These are phyloP conservation scores for Odontamblyopus rebecca DNA, from an alignment of 2,797 vertebrate genomes.

Conservation along the genomic window DNA sequence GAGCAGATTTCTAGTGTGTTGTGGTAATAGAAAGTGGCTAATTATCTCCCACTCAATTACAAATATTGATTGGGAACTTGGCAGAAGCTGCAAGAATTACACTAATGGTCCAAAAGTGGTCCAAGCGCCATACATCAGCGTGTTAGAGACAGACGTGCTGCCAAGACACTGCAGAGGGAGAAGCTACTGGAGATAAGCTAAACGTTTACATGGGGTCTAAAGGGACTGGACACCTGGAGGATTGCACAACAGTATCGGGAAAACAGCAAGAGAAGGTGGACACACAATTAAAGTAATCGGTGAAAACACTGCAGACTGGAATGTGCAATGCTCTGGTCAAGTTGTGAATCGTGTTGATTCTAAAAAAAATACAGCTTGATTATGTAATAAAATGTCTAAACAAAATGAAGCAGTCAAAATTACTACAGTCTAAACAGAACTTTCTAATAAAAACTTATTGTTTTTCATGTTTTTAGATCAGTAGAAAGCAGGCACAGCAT, in stretches of 20 bases:
- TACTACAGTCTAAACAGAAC: not conserved
- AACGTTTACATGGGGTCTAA: not conserved
- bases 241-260: not conserved
- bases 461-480: too few relatives aligned
- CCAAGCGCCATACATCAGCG: conserved; percentile 42
- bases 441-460: not conserved
- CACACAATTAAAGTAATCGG: not conserved
- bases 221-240: not conserved
- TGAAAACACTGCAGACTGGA: not conserved
- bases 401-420: too few relatives aligned
- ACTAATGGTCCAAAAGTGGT: conserved; percentile 63
- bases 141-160: conserved; percentile 23
- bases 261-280: not conserved
- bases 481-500: too few relatives aligned
- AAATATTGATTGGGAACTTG: conserved; percentile 64
- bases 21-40: conserved; percentile 56
- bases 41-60: conserved; percentile 75
- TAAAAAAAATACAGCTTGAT: too few relatives aligned
- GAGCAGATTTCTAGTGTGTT: conserved; percentile 58
- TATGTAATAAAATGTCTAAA: not conserved
- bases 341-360: not conserved
- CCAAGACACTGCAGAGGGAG: conserved; percentile 43
- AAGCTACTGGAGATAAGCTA: not conserved
- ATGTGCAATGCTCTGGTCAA: not conserved
- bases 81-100: conserved; percentile 63